A percentile compares a stretch with the other conserved stretches of the same genome.
Conservation (phyloP, 2,888 invertebrate species). For the Chrysomela aeneicollis region DNA sequence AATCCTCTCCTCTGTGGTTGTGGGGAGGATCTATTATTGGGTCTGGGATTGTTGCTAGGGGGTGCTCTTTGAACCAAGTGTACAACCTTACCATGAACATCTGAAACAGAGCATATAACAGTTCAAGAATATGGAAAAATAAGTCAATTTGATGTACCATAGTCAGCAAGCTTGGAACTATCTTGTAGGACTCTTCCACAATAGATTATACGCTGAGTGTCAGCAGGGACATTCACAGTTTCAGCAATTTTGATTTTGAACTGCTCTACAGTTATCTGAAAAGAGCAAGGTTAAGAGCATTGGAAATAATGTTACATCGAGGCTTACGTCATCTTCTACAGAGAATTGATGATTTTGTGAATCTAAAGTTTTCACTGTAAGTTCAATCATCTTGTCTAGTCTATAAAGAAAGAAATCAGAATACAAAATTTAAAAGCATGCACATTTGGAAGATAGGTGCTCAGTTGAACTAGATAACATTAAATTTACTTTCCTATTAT, state of each 20-base stretch:
- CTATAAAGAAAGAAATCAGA: background rate
- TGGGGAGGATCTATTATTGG: slow-evolving; percentile 48
- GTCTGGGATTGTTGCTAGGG: slow-evolving; percentile 62
- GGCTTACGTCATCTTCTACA: slow-evolving; percentile 86
- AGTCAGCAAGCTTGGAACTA: slow-evolving; percentile 84
- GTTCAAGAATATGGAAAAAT: background rate
- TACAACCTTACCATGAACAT: slow-evolving; percentile 90
- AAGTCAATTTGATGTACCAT: slow-evolving; percentile 66
- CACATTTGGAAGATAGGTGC: background rate
- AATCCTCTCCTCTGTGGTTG: slow-evolving; percentile 48
- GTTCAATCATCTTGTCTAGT: slow-evolving; percentile 71
- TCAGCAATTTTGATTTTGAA: slow-evolving; percentile 83
- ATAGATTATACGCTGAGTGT: slow-evolving; percentile 90
- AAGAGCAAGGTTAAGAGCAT: slow-evolving; percentile 21
- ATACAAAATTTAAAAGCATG: background rate
- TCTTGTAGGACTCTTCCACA: slow-evolving; percentile 93
- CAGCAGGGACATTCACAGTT: slow-evolving; percentile 79
- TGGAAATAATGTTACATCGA: background rate
- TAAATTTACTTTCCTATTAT: background rate
- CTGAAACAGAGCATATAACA: slow-evolving; percentile 60
- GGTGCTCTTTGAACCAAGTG: slow-evolving; percentile 91
- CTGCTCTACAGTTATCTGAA: slow-evolving; percentile 80
- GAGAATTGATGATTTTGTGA: slow-evolving; percentile 83
- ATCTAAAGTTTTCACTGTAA: slow-evolving; percentile 91
- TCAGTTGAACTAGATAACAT: background rate